Conservation (phyloP, 2,888 invertebrate species). For the Acrobasis consociella region DNA sequence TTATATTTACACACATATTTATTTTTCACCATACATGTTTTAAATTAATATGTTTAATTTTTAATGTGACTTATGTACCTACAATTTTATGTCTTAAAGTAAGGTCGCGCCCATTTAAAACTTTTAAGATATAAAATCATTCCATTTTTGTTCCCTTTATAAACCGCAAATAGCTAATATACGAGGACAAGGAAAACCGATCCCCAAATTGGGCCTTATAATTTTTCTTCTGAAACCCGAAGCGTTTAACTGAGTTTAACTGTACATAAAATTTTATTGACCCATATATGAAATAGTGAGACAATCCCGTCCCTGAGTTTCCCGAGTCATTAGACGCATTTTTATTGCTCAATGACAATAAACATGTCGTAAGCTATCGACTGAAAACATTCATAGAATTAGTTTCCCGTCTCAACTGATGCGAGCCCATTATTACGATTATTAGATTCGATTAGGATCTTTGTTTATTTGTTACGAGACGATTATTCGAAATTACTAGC, state of each 20-base stretch:
- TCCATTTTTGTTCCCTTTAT: too few relatives aligned
- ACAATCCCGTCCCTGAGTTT: constrained; percentile 67
- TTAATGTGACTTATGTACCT: too few relatives aligned
- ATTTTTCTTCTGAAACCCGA: constrained; percentile 47
- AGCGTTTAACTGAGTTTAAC: constrained; percentile 78
- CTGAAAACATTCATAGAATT: constrained; percentile 79
- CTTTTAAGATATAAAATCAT: too few relatives aligned
- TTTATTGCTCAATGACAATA: constrained; percentile 79
- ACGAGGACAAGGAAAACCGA: constrained; percentile 33
- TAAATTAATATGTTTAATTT: too few relatives aligned
- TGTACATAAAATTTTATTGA: constrained; percentile 81
- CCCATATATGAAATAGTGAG: constrained; percentile 81
- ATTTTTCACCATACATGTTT: too few relatives aligned
- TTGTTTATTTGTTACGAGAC: constrained; percentile 52
- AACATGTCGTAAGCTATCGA: constrained; percentile 80
- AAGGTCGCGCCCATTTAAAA: too few relatives aligned
- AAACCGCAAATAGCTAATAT: constrained; percentile 26
- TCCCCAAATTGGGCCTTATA: constrained; percentile 36
- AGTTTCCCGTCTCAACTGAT: constrained; percentile 54
- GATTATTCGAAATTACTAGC: constrained; percentile 37
- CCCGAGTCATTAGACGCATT: constrained; percentile 79
- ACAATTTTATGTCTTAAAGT: too few relatives aligned
- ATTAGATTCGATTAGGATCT: constrained; percentile 63
- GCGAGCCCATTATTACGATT: constrained; percentile 67
- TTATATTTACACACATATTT: too few relatives aligned